Evolutionary conservation across 2,797 vertebrate species (phyloP), one percentile per base, ranked within the genome.

Genomic region (Dipus sagitta): DNA sequence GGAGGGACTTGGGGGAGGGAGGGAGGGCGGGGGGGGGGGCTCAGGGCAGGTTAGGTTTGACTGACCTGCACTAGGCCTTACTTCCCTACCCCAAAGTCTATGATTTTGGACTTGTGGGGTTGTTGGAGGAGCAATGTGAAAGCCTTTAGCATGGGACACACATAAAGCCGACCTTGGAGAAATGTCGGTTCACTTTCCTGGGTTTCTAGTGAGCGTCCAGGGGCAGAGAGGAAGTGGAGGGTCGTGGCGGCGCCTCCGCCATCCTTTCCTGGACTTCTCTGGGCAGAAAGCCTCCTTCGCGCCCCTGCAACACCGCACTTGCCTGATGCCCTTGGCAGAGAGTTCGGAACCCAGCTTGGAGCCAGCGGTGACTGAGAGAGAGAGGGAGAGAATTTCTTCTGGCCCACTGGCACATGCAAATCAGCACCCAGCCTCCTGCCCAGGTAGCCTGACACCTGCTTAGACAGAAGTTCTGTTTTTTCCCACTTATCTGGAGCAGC

Each of bases 371-470:
- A 85, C 64, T 76, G 70, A 80, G 79, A 65, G n/a, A 32, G 92
- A 47, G 83, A 26, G n/a, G 26, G n/a, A 47, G 68, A 93, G 30
- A 67, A 90, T 38, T 38, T 38, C 38, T 38, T 3, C 38, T 38
- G 38, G 38, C 38, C 3, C 93, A 80, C 86, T 94, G 94, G 87
- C 84, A 94, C 78, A 87, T 92, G 88, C 86, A 94, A 94, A 96
- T 95, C 81, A 96, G 67, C 71, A 95, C 77, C 86, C 79, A 82
- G 90, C 52, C 90, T 92, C 88, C 83, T 96, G 95, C 80, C 23
- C 24, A 93, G 82, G 96, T 95, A 92, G 80, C 70, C 17, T 62
- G 94, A 94, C 93, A 94, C 86, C 94, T 93, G 91, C 93, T 95
- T 93, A 79, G 86, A 86, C 64, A 93, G 88, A 94, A 93, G 91